A percentile compares a stretch with the other conserved stretches of the same genome.
These are phyloP conservation scores for Mirounga angustirostris DNA, from an alignment of 2,113 vertebrate genomes.

Conservation along the genomic window DNA sequence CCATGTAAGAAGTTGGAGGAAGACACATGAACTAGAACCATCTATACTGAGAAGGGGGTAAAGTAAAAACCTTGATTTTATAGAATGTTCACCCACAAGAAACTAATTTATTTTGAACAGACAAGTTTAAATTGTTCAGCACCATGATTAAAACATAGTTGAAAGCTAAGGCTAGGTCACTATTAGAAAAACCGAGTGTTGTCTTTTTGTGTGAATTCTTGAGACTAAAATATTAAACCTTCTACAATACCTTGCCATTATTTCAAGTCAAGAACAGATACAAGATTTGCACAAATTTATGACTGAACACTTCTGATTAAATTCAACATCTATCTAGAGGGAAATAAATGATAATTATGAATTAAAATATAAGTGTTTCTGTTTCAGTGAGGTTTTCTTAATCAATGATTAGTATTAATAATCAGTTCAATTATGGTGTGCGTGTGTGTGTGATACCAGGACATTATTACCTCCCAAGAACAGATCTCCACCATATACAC, in stretches of 20 bases:
- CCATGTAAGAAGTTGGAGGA: neutral
- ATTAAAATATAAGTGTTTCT: slow-evolving; percentile 49
- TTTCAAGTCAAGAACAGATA: slow-evolving; percentile 27
- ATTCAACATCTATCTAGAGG: slow-evolving; percentile 23
- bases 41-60: neutral
- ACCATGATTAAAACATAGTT: neutral
- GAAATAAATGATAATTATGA: neutral
- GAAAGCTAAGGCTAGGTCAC: neutral
- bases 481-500: neutral
- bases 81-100: neutral
- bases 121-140: neutral
- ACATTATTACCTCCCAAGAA: neutral
- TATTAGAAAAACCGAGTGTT: neutral
- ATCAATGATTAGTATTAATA: neutral
- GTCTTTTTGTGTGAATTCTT: slow-evolving; percentile 11
- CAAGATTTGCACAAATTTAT: neutral
- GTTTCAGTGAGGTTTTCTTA: slow-evolving; percentile 20
- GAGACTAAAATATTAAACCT: slow-evolving; percentile 25
- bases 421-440: neutral
- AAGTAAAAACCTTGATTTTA: slow-evolving; percentile 6
- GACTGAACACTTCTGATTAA: neutral
- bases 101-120: slow-evolving; percentile 11
- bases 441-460: neutral
- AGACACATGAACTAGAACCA: neutral
- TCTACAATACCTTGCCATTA: neutral